Evolutionary conservation across 2,113 vertebrate species (phyloP).

Genomic region (Eira barbara): DNA sequence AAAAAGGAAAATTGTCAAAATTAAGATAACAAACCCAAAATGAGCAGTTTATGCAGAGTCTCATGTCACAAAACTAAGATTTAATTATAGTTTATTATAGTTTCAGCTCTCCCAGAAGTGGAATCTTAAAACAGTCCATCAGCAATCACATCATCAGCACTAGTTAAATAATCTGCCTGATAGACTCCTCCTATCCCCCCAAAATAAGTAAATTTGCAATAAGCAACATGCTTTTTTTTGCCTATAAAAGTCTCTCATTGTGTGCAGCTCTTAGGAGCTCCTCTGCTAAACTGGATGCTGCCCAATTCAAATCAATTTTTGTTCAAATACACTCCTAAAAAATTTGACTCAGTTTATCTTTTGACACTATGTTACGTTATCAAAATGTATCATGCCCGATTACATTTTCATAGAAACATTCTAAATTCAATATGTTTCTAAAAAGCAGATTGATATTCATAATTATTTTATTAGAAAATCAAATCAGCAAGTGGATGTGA

Average conservation of each 20-base stretch:
- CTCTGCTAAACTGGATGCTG: neutral
- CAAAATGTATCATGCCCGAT: neutral
- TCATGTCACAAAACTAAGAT: neutral
- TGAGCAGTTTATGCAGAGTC: neutral
- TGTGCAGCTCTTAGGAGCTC: neutral
- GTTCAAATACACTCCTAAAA: neutral
- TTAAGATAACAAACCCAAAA: neutral
- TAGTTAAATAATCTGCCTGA: neutral
- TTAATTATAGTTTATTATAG: neutral
- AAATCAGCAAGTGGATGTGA: conserved; percentile 4
- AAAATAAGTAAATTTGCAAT: neutral
- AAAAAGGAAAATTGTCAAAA: neutral
- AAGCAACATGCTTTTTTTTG: neutral
- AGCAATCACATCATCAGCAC: neutral
- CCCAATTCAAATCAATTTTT: neutral
- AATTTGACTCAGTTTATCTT: neutral
- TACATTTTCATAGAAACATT: neutral
- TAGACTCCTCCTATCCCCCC: neutral
- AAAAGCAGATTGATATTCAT: neutral
- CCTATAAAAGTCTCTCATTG: neutral
- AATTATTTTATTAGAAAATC: conserved; percentile 18
- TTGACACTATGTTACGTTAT: neutral
- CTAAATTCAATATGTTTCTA: neutral
- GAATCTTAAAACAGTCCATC: neutral
- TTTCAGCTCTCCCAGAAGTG: neutral